A percentile compares a stretch with the other conserved stretches of the same genome.
Evolutionary conservation across 2,888 invertebrate species (phyloP).

Genomic region (Elmis aenea): DNA sequence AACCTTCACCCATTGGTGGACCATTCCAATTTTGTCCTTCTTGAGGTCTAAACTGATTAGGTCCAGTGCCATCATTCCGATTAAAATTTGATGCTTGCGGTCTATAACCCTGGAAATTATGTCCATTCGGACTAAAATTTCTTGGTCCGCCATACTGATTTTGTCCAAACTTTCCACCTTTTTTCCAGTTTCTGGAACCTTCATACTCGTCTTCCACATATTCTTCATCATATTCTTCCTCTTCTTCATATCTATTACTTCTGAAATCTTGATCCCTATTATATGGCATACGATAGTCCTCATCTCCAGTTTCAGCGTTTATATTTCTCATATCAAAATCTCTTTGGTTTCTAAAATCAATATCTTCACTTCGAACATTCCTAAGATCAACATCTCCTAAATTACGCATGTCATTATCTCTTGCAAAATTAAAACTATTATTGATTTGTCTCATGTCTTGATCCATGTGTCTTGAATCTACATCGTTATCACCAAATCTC

Average conservation of each 20-base stretch:
- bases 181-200: conserved; percentile 46
- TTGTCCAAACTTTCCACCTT: conserved; percentile 35
- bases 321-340: conserved; percentile 35
- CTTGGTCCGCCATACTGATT: conserved; percentile 14
- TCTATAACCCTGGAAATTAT: conserved; percentile 24
- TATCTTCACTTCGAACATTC: conserved; percentile 25
- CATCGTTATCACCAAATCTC: conserved; percentile 15
- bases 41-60: conserved; percentile 11
- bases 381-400: conserved; percentile 30
- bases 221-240: conserved; percentile 33
- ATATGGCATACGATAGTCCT: conserved; percentile 33
- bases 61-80: conserved; percentile 15
- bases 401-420: conserved; percentile 32
- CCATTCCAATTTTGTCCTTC: conserved; percentile 22
- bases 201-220: conserved; percentile 46
- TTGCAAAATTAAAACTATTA: conserved; percentile 5
- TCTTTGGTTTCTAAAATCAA: conserved; percentile 30
- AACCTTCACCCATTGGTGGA: conserved; percentile 16
- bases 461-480: conserved; percentile 31
- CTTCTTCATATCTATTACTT: conserved; percentile 19
- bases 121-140: conserved; percentile 19
- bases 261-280: conserved; percentile 23
- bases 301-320: conserved; percentile 25
- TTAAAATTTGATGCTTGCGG: conserved; percentile 9
- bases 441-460: conserved; percentile 35